Evolutionary conservation across 2,113 vertebrate species (phyloP), one percentile per base, ranked within the genome.

Genomic region (Zapus hudsonius): DNA sequence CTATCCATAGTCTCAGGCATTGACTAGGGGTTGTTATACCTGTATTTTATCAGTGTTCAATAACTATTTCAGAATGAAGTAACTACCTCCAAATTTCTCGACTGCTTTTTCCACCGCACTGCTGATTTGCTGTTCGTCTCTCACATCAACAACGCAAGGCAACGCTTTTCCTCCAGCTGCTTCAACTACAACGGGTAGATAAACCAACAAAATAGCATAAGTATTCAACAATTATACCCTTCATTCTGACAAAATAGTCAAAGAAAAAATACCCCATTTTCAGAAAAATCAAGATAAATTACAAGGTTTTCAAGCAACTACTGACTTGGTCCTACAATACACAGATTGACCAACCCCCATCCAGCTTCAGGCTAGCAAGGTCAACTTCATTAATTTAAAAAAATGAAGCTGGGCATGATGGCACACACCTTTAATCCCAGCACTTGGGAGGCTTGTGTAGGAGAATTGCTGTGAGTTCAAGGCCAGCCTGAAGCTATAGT

Each of bases 81-180:
- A 13, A 72, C 38, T 97, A 99, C 99, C 99, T 99, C 99, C 99
- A 96, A 99, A 99, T 42, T 96, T 98, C 88, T 99, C 96, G 1
- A 99, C 98, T 1, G 99, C 99, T 92, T 98, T 98, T 92, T 98
- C 97, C 87, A 99, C 99, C 0, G 99, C 99, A 3, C 95, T 95
- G 66, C 74, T 97, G 17, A 99, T 98, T 97, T 99, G 99, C 80
- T 98, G 95, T 93, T 99, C 99, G 69, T 99, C 99, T 74, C 99
- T 98, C 66, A 99, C 99, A 31, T 99, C 99, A 2, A 99, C 99
- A 0, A 99, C 3, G 19, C 99, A 99, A 0, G 99, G 98, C 95
- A 99, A 97, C 57, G 99, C 99, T 84, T 98, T 99, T 86, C 99
- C 99, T 36, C 99, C 99, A 4, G 96, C 98, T 0, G 98, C 99